Percentiles rank a stretch among this genome's conserved stretches.
Conservation (phyloP, 2,113 vertebrate genomes). For the Marmota flaviventris region DNA sequence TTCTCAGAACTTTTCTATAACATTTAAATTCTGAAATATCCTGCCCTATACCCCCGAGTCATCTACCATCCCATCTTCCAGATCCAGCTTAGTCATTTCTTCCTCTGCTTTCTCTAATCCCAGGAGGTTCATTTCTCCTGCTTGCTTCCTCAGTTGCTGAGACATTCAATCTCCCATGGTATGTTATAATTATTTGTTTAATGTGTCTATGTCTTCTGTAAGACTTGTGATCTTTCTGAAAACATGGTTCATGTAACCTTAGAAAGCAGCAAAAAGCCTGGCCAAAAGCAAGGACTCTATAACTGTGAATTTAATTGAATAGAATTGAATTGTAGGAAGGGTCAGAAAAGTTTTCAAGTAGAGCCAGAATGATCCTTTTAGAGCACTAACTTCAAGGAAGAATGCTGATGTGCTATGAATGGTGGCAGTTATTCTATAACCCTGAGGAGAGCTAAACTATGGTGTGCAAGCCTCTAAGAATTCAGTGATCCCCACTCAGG, state of each 20-base stretch:
- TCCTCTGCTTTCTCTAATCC: neutral
- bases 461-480: no score
- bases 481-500: neutral
- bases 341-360: neutral
- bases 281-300: neutral
- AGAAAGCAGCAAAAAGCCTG: neutral
- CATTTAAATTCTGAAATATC: neutral
- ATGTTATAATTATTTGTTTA: neutral
- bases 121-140: neutral
- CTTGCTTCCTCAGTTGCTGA: constrained; percentile 1
- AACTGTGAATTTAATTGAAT: neutral
- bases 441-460: neutral
- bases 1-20: constrained; percentile 26
- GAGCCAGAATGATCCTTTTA: neutral
- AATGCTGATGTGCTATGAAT: neutral
- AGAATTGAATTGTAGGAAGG: neutral
- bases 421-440: neutral
- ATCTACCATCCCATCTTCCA: neutral
- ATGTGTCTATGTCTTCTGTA: neutral
- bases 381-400: neutral
- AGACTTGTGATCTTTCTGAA: constrained; percentile 25
- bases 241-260: neutral
- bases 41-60: neutral
- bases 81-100: neutral
- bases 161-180: neutral